Evolutionary conservation across 2,797 vertebrate genomes (phyloP), one percentile per base, ranked within the genome.

Genomic region (Psittacula echo): DNA sequence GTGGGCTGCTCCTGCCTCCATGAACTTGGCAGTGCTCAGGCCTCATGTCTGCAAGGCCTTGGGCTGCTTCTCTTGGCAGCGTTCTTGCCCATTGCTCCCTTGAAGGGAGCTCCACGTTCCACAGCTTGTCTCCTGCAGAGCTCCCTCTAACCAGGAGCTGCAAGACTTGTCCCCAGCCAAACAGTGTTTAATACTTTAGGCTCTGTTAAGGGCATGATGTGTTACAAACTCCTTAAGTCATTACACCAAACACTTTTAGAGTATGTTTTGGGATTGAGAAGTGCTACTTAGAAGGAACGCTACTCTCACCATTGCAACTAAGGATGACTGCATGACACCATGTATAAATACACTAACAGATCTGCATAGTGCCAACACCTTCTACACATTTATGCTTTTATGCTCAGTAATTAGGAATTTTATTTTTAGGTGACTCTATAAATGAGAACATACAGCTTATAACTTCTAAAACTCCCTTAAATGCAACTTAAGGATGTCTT

Each of bases 41-140:
- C 48, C 22, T 75, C 67, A 34, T 3, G 2, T 53, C 76, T 90
- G 53, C 67, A 37, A 7, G 34, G 76, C 87, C 84, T 77, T 10
- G 0, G 75, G 84, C 90, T 88, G 72, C 71, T 48, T 85, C 56
- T 71, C 80, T 74, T 88, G 84, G 87, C 84, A 88, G 47, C 6
- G 0, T 23, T 85, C 75, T 87, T 3, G 0, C n/a, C 58, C 58
- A 30, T n/a, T 10, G 0, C n/a, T 39, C 37, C 27, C 71, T 50
- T 50, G 56, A 50, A 75, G 65, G 23, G n/a, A 71, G 50, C 50
- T 54, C 62, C 44, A 7, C 0, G 0, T n/a, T 70, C 75, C 78
- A 50, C 64, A 75, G 73, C 24, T 65, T 50, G 47, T 56, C 67
- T 83, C 39, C 67, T n/a, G 39, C 48, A 39, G 30, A 73, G 15